A percentile compares a stretch with the other conserved stretches of the same genome.
Evolutionary conservation across 2,888 invertebrate genomes (phyloP).

Genomic region (Ptilodon capucinus): DNA sequence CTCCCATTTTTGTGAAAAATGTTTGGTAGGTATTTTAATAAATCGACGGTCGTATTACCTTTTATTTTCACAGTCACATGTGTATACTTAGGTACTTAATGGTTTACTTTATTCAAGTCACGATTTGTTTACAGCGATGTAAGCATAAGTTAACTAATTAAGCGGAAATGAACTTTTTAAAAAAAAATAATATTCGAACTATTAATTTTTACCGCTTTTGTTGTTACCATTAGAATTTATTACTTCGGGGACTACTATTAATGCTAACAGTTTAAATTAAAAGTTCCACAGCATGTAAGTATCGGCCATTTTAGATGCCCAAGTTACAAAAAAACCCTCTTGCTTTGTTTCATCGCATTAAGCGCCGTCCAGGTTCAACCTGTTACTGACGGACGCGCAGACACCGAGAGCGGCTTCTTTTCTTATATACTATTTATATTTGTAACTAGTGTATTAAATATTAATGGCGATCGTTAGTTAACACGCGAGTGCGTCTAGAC

Average conservation of each 20-base stretch:
- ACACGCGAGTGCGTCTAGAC: constrained; percentile 68
- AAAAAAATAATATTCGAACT: no score
- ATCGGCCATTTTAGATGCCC: background rate
- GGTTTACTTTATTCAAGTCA: background rate
- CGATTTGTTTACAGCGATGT: no score
- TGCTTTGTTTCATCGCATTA: constrained; percentile 42
- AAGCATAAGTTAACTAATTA: no score
- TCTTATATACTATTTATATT: constrained; percentile 48
- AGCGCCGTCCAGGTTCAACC: constrained; percentile 25
- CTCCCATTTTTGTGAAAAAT: constrained; percentile 8
- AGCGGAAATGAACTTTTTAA: no score
- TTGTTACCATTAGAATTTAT: no score
- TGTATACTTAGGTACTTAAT: no score
- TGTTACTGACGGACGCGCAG: constrained; percentile 27
- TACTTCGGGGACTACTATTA: no score
- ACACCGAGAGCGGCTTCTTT: constrained; percentile 27
- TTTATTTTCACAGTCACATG: background rate
- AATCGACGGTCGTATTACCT: background rate
- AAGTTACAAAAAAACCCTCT: constrained; percentile 7
- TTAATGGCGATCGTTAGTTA: constrained; percentile 56
- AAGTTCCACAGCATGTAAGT: no score
- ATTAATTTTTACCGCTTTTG: no score
- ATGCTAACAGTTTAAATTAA: no score
- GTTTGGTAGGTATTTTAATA: constrained; percentile 10
- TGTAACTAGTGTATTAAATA: constrained; percentile 48